Conservation (phyloP, 1,140 invertebrate genomes). For the Drosophila ambigua region DNA sequence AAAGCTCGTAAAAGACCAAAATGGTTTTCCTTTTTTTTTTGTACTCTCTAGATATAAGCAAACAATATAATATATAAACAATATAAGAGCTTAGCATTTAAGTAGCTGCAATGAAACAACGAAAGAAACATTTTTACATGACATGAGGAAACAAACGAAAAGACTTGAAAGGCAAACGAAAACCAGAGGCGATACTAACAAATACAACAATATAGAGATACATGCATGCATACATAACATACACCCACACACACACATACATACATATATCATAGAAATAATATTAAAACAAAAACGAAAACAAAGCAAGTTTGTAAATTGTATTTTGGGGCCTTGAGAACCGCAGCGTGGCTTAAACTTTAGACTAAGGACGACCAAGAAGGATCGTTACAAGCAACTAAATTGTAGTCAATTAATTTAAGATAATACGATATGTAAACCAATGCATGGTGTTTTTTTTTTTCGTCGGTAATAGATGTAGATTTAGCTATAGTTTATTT, state of each 20-base stretch:
- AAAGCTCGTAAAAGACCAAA: slow-evolving; percentile 24
- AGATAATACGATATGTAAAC: slow-evolving; percentile 30
- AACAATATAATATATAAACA: slow-evolving; percentile 2
- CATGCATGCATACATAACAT: no score
- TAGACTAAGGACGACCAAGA: slow-evolving; percentile 17
- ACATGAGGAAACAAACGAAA: slow-evolving; percentile 20
- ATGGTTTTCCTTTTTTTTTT: slow-evolving; percentile 30
- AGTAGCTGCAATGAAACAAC: slow-evolving; percentile 45
- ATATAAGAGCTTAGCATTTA: slow-evolving; percentile 17
- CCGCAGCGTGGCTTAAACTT: slow-evolving; percentile 73
- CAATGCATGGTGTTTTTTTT: slow-evolving; percentile 6
- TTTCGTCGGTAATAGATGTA: slow-evolving; percentile 11
- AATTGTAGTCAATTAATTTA: slow-evolving; percentile 26
- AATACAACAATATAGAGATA: no score
- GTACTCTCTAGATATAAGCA: slow-evolving; percentile 18
- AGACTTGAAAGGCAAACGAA: slow-evolving; percentile 25
- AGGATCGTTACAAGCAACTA: slow-evolving; percentile 17
- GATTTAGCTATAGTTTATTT: neutral
- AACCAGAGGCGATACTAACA: no score
- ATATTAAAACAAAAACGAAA: slow-evolving; percentile 8
- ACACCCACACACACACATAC: neutral
- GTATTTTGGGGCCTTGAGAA: slow-evolving; percentile 61
- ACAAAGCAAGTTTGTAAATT: slow-evolving; percentile 56
- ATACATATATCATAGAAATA: neutral
- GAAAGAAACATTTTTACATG: slow-evolving; percentile 28